Evolutionary conservation across 2,888 invertebrate genomes (phyloP).

Genomic region (Tipula helvola): DNA sequence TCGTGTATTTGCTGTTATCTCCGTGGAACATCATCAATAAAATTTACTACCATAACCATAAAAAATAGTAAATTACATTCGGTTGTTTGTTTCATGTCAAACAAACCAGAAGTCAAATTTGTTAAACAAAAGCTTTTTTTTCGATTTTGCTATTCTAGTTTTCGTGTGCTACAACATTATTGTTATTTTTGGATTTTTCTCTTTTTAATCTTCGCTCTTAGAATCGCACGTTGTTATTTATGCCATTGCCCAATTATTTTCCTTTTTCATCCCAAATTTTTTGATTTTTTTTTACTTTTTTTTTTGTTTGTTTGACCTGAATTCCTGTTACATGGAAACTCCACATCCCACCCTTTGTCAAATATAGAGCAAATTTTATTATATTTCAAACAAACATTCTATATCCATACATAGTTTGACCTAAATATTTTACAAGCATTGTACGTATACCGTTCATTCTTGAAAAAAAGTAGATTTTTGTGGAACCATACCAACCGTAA

Average conservation of each 20-base stretch:
- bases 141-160: background rate
- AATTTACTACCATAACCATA: background rate
- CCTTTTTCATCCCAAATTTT: background rate
- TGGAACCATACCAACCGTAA: too few species aligned
- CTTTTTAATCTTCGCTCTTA: background rate
- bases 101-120: background rate
- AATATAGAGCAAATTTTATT: too few species aligned
- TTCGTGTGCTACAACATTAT: background rate
- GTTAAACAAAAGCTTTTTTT: background rate
- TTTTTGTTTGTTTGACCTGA: background rate
- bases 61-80: background rate
- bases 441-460: too few species aligned
- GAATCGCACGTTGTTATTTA: background rate
- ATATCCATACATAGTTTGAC: background rate
- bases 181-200: background rate
- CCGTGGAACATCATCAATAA: background rate
- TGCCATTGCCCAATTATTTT: background rate
- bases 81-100: background rate
- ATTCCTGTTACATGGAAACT: background rate
- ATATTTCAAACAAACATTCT: background rate
- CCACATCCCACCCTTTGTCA: background rate
- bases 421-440: background rate
- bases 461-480: too few species aligned
- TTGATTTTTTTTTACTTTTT: background rate
- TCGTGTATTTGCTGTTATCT: background rate